Evolutionary conservation across 2,113 vertebrate species (phyloP).

Genomic region (Nibea coibor): DNA sequence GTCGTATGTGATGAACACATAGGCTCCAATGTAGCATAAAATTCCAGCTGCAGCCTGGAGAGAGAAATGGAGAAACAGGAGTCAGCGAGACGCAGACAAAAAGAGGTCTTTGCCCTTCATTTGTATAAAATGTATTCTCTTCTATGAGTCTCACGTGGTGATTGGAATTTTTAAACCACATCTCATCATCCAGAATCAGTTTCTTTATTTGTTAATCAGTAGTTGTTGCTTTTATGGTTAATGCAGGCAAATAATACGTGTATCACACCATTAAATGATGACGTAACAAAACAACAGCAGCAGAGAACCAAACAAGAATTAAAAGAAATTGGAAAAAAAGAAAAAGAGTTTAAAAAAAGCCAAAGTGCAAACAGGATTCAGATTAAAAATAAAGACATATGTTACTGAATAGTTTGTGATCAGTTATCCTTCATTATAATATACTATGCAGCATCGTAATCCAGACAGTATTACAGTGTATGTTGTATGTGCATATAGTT

Average conservation of each 20-base stretch:
- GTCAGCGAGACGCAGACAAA: background rate
- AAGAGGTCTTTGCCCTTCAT: background rate
- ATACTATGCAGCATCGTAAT: background rate
- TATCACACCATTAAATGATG: too few species aligned
- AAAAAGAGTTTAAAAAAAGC: too few species aligned
- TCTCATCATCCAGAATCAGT: background rate
- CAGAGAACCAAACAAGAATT: too few species aligned
- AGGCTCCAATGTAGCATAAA: constrained; percentile 97
- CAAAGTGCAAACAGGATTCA: too few species aligned
- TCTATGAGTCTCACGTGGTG: background rate
- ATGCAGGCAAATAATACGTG: too few species aligned
- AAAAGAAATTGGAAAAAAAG: too few species aligned
- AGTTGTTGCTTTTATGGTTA: too few species aligned
- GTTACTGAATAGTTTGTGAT: background rate
- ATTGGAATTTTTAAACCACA: background rate
- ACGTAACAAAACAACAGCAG: too few species aligned
- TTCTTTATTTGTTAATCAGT: background rate
- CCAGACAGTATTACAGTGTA: background rate
- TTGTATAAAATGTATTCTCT: background rate
- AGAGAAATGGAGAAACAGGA: constrained; percentile 25
- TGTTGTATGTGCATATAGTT: background rate
- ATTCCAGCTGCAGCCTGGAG: constrained; percentile 95
- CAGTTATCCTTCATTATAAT: background rate
- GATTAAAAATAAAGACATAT: too few species aligned
- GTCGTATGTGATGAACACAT: constrained; percentile 98